Percentiles rank a stretch among this genome's conserved stretches.
These are phyloP conservation scores for Sylvilagus bachmani DNA, from an alignment of 2,113 vertebrate species.

Conservation along the genomic window DNA sequence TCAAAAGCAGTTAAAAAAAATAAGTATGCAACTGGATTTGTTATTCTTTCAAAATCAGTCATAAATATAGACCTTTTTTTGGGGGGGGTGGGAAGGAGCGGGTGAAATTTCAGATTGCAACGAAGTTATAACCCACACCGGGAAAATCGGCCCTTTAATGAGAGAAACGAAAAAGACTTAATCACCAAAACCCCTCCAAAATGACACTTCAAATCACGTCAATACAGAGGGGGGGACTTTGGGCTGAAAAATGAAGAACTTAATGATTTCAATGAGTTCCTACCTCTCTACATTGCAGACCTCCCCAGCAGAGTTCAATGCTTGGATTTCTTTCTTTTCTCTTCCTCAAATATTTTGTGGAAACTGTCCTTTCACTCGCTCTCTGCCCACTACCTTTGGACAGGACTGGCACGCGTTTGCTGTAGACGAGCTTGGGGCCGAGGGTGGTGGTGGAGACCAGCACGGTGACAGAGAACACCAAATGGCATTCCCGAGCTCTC, in stretches of 20 bases:
- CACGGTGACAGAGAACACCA: background rate
- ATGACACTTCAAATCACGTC: conserved; percentile 78
- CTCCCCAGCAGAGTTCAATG: background rate
- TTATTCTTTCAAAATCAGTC: conserved; percentile 74
- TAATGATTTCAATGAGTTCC: conserved; percentile 67
- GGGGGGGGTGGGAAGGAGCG: background rate
- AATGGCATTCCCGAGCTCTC: conserved; percentile 34
- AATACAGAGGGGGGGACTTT: conserved; percentile 57
- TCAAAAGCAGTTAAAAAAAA: conserved; percentile 79
- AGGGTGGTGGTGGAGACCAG: background rate
- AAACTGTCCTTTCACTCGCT: conserved; percentile 1
- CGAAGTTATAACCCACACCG: conserved; percentile 72
- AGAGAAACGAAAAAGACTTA: conserved; percentile 75
- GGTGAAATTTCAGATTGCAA: conserved; percentile 78
- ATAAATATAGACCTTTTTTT: conserved; percentile 24
- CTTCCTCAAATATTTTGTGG: conserved; percentile 36
- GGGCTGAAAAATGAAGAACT: conserved; percentile 77
- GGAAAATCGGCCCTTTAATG: conserved; percentile 77
- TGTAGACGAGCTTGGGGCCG: background rate
- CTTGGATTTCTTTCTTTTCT: conserved; percentile 40
- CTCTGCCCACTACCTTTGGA: background rate
- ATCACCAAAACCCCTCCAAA: conserved; percentile 70
- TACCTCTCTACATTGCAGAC: conserved; percentile 40
- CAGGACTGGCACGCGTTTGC: conserved; percentile 63
- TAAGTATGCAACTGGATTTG: conserved; percentile 71